phyloP scores from a whole-genome alignment of 2,113 vertebrate species.

The Chrysochloris asiatica region DNA sequence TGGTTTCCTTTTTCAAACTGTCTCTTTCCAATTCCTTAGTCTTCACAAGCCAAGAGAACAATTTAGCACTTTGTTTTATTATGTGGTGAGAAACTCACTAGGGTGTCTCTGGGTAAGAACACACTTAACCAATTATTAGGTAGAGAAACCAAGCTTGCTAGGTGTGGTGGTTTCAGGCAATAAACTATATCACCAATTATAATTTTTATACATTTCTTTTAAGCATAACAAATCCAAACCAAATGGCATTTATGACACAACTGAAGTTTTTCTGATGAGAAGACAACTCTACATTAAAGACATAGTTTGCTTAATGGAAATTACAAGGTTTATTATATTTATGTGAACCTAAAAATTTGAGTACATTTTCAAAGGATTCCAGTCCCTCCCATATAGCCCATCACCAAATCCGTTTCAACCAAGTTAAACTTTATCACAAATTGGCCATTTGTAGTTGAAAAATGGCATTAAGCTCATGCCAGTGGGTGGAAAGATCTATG shows the following conservation, averaged over 20 bases:
- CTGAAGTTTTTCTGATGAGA: constrained; percentile 25
- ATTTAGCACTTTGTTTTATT: constrained; percentile 41
- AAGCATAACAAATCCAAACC: constrained; percentile 34
- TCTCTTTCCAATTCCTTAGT: constrained; percentile 29
- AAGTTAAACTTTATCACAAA: not conserved
- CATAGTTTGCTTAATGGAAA: constrained; percentile 18
- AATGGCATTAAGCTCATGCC: constrained; percentile 33
- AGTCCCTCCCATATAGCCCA: not conserved
- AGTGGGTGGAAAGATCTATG: not conserved
- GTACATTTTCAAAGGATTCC: constrained; percentile 54
- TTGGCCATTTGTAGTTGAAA: constrained; percentile 21
- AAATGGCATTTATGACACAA: constrained; percentile 49
- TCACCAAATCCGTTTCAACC: not conserved
- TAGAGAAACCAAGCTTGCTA: constrained; percentile 31
- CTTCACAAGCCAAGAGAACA: constrained; percentile 29
- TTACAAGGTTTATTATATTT: constrained; percentile 45
- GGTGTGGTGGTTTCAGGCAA: constrained; percentile 39
- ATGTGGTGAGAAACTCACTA: constrained; percentile 7
- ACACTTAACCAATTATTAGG: constrained; percentile 51
- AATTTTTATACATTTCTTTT: constrained; percentile 56
- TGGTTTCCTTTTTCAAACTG: not conserved
- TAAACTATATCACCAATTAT: not conserved
- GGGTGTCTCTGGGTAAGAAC: constrained; percentile 29
- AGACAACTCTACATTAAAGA: constrained; percentile 42
- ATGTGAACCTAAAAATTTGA: constrained; percentile 44